phyloP scores from a whole-genome alignment of 2,888 invertebrate species.

The Fragum sueziense region DNA sequence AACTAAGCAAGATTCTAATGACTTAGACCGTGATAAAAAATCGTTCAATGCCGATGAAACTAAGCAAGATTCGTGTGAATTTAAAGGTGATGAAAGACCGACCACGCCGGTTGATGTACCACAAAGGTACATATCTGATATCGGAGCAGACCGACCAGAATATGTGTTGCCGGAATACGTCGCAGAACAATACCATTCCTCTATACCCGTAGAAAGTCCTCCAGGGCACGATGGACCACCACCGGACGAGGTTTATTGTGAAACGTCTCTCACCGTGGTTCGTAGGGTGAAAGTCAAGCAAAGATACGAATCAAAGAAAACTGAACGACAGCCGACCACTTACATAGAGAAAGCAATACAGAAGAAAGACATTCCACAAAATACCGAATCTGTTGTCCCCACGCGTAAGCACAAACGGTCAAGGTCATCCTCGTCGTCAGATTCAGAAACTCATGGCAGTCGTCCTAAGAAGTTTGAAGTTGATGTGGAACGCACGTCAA shows the following conservation, averaged over 20 bases:
- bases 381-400: background rate
- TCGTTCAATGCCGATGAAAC: too few relatives aligned
- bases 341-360: constrained; percentile 40
- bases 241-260: constrained; percentile 61
- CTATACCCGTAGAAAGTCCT: constrained; percentile 51
- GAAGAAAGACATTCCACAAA: constrained; percentile 22
- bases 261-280: constrained; percentile 55
- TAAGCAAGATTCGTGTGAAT: too few relatives aligned
- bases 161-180: constrained; percentile 43
- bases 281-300: constrained; percentile 56
- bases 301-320: constrained; percentile 49
- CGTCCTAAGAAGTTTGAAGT: background rate
- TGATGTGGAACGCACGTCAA: constrained; percentile 35
- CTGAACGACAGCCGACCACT: constrained; percentile 51
- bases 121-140: constrained; percentile 4
- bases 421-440: constrained; percentile 3
- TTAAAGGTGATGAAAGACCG: too few relatives aligned
- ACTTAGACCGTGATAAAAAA: too few relatives aligned
- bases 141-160: constrained; percentile 19
- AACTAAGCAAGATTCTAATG: too few relatives aligned
- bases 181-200: constrained; percentile 41
- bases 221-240: constrained; percentile 48
- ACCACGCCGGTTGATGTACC: background rate
- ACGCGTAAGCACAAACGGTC: background rate
- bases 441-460: background rate